phyloP scores from a whole-genome alignment of 2,888 invertebrate species.

The Adineta ricciae region DNA sequence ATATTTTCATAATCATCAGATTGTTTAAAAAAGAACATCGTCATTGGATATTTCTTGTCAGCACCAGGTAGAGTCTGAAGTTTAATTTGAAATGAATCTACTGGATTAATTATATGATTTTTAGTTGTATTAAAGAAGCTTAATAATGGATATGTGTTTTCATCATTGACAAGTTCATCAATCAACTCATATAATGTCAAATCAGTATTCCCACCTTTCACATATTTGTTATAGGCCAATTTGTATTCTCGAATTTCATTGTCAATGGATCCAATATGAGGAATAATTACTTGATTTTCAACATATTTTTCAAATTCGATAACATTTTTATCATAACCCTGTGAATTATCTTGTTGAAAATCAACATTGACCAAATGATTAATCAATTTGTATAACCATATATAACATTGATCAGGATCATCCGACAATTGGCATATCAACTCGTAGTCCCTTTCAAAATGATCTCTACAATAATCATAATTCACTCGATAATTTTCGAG shows the following conservation, averaged over 20 bases:
- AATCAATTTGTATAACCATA: not conserved
- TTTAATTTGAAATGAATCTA: not conserved
- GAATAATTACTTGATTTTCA: not conserved
- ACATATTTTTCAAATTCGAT: not conserved
- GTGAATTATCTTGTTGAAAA: too few species aligned
- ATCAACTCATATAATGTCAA: not conserved
- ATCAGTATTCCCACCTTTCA: not conserved
- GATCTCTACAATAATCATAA: not conserved
- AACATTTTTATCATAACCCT: not conserved
- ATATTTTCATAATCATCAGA: not conserved
- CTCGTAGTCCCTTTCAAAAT: not conserved
- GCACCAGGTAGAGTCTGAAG: not conserved
- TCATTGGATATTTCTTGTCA: not conserved
- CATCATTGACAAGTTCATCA: not conserved
- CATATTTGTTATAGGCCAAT: not conserved
- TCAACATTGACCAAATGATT: not conserved
- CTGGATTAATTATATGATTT: not conserved
- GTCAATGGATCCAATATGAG: not conserved
- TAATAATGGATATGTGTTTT: not conserved
- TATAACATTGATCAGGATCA: not conserved
- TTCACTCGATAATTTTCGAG: too few species aligned
- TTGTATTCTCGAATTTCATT: not conserved
- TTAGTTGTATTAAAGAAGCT: not conserved
- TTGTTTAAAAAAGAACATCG: not conserved
- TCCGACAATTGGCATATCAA: not conserved